These are phyloP conservation scores for Bombus terrestris DNA, from an alignment of 1,140 invertebrate species.

Conservation along the genomic window DNA sequence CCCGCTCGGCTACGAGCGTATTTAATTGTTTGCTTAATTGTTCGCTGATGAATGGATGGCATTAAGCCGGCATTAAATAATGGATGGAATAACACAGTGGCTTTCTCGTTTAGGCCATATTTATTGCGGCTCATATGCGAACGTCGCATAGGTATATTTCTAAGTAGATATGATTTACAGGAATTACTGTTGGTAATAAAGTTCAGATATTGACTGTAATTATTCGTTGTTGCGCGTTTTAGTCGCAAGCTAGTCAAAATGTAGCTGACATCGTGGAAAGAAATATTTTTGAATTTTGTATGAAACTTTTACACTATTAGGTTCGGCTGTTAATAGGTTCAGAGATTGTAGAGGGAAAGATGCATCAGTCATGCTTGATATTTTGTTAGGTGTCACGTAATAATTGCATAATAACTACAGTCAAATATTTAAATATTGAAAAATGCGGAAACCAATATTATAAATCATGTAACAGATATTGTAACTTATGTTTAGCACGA, in stretches of 20 bases:
- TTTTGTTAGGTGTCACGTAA: not conserved
- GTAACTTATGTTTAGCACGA: not conserved
- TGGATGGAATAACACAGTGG: not conserved
- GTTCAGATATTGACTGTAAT: not conserved
- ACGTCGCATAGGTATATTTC: not conserved
- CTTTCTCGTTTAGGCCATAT: not conserved
- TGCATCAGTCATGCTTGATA: not conserved
- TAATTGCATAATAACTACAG: not conserved
- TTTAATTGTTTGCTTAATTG: slow-evolving; percentile 27
- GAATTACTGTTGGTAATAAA: not conserved
- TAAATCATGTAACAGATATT: not conserved
- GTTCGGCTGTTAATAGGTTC: not conserved
- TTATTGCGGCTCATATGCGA: not conserved
- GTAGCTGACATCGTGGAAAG: not conserved
- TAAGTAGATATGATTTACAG: not conserved
- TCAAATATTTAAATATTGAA: not conserved
- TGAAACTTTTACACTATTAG: not conserved
- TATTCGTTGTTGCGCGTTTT: not conserved
- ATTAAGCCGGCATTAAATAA: not conserved
- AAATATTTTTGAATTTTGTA: not conserved
- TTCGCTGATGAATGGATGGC: not conserved
- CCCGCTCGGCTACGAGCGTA: not conserved
- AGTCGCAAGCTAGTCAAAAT: not conserved
- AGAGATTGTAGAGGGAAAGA: not conserved
- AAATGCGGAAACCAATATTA: not conserved